Base-by-base conservation (phyloP, 2,888 invertebrate genomes). In the Lumbricus terrestris region DNA sequence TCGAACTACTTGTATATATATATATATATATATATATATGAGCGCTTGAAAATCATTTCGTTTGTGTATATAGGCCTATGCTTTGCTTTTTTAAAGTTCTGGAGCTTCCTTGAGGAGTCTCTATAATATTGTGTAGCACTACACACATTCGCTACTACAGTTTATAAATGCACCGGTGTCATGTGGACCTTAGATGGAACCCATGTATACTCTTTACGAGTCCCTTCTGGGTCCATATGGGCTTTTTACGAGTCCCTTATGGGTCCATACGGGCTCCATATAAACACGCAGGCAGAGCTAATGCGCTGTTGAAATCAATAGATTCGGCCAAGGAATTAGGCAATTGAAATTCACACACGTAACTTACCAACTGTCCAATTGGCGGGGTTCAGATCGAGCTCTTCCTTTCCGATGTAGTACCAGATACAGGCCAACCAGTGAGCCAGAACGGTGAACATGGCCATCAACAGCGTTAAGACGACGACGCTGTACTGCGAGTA, bases 341-440 rank as follows among this genome's bases (percentile, higher is more conserved):
- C n/a, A n/a, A 69, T 69, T 8, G 13, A 69, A 29, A n/a, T 69
- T n/a, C n/a, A n/a, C 69, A 69, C 29, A 11, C 20, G 35, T 23
- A 4, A 91, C 96, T 96, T 95, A 98, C 98, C 97, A 93, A 97
- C 96, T 95, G 97, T 97, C 97, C 97, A 97, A 93, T 96, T 96
- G 93, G 96, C 96, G 92, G 96, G 96, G 92, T 96, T 95, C 92
- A 96, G 96, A 90, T 96, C 96, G 92, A 97, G 96, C 95, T 98
- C 98, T 94, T 97, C 97, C 94, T 97, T 97, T 18, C 98, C 98
- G 93, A 98, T 98, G 93, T 98, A 97, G 95, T 97, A 98, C 98
- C 98, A 99, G 93, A 98, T 97, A 95, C 98, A 98, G 29, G 98
- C 98, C 92, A 98, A 96, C 98, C 98, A 98, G 95, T 99, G 98